A percentile compares a stretch with the other conserved stretches of the same genome.
Evolutionary conservation across 2,113 vertebrate species (phyloP).

Genomic region (Bubo scandiacus): DNA sequence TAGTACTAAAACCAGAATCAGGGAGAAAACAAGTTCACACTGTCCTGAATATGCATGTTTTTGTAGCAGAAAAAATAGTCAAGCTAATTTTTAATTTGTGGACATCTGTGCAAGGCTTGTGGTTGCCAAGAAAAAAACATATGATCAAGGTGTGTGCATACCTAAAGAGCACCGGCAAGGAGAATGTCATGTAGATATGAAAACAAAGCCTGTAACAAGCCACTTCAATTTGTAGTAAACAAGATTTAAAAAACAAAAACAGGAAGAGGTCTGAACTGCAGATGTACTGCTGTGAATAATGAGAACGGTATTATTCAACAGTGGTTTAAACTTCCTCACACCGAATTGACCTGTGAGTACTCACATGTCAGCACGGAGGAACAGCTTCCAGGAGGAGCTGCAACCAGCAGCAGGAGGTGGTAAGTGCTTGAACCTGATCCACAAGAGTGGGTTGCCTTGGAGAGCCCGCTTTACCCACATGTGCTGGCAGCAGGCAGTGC

Average conservation of each 20-base stretch:
- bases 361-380: neutral
- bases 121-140: neutral
- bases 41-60: neutral
- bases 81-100: neutral
- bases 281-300: neutral
- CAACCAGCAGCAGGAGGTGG: neutral
- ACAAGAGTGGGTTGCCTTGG: neutral
- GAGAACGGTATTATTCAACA: neutral
- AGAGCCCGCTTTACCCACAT: fast-evolving
- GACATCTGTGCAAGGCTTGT: neutral
- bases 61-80: neutral
- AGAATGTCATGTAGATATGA: neutral
- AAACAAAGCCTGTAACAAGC: neutral
- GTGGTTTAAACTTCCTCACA: neutral
- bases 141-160: neutral
- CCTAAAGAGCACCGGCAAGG: neutral
- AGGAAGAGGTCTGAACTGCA: neutral
- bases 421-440: neutral
- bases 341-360: fast-evolving
- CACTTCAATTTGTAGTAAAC: neutral
- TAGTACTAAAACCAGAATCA: neutral
- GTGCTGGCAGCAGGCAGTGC: neutral
- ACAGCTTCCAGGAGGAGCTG: neutral
- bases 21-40: neutral
- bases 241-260: neutral